Evolutionary conservation across 2,797 vertebrate species (phyloP).

Genomic region (Mus spretus): DNA sequence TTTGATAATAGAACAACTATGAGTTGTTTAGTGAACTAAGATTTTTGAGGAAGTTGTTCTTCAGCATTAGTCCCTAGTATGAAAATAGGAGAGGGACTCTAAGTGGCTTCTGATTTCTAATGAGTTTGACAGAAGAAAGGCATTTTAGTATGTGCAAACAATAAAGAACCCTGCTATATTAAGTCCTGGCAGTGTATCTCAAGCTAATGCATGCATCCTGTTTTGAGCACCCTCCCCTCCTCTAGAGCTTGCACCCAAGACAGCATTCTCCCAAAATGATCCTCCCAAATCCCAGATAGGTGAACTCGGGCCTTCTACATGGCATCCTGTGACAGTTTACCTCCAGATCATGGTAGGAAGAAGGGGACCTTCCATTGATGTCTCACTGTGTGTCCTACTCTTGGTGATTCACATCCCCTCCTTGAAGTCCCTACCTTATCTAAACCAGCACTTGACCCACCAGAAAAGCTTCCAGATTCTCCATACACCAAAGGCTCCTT

Average conservation of each 20-base stretch:
- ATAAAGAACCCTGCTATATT: not conserved
- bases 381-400: not conserved
- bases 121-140: constrained; percentile 39
- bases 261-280: not conserved
- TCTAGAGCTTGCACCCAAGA: not conserved
- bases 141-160: not conserved
- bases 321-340: not conserved
- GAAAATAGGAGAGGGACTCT: constrained; percentile 12
- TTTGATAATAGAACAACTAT: not conserved
- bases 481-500: not conserved
- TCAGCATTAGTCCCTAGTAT: constrained; percentile 19
- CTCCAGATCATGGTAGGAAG: not conserved
- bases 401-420: rapidly evolving
- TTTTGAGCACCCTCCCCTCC: not conserved
- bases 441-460: not conserved
- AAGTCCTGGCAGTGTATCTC: not conserved
- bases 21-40: not conserved
- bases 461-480: not conserved
- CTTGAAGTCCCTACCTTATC: no score
- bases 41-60: constrained; percentile 6
- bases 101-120: constrained; percentile 20
- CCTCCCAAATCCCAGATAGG: not conserved
- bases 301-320: rapidly evolving
- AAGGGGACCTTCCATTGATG: not conserved
- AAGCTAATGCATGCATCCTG: rapidly evolving